These are phyloP conservation scores for Bombus cullumanus DNA, from an alignment of 1,140 invertebrate genomes.

Conservation along the genomic window DNA sequence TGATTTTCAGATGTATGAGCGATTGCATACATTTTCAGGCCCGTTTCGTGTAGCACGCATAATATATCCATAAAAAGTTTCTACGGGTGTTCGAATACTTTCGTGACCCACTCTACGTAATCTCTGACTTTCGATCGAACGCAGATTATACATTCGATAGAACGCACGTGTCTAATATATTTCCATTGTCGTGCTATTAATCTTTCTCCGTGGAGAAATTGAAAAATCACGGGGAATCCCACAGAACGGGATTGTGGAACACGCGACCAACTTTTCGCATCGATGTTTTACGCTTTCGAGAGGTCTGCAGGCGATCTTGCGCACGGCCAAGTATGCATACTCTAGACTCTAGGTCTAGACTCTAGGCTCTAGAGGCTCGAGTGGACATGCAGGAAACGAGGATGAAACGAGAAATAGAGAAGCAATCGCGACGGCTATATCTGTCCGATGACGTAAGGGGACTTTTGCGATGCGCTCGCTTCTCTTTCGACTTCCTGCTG, in stretches of 20 bases:
- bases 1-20: too few relatives aligned
- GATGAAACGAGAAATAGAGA: constrained; percentile 19
- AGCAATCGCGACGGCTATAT: constrained; percentile 31
- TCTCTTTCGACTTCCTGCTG: constrained; percentile 21
- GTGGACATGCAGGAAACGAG: not conserved
- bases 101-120: too few relatives aligned
- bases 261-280: not conserved
- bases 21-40: too few relatives aligned
- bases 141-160: not conserved
- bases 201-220: not conserved
- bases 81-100: too few relatives aligned
- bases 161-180: not conserved
- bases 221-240: not conserved
- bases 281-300: not conserved
- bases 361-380: not conserved
- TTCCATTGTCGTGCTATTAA: not conserved
- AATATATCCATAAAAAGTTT: too few relatives aligned
- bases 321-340: not conserved
- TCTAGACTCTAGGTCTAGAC: too few relatives aligned
- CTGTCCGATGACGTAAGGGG: constrained; percentile 34
- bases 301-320: too few relatives aligned
- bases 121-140: not conserved
- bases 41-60: too few relatives aligned
- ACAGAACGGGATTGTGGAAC: not conserved
- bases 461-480: constrained; percentile 13